These are phyloP conservation scores for Rhimphoctona megacephalus DNA, from an alignment of 2,888 invertebrate species.

Conservation along the genomic window DNA sequence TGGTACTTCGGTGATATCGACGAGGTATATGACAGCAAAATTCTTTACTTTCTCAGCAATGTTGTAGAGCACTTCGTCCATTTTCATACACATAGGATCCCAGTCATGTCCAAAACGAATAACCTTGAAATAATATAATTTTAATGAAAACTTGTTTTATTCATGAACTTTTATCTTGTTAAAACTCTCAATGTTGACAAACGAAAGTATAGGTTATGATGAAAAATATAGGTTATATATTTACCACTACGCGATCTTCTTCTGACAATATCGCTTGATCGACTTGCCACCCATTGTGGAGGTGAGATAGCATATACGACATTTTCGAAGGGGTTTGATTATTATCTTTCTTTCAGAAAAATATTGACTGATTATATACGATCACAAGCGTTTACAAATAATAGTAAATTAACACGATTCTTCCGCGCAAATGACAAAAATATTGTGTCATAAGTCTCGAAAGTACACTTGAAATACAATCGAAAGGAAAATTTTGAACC, in stretches of 20 bases:
- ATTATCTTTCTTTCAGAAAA: not conserved
- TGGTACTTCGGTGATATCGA: constrained; percentile 98
- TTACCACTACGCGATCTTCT: constrained; percentile 98
- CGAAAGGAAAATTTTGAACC: not conserved
- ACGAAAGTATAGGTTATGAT: constrained; percentile 55
- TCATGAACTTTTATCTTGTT: not conserved
- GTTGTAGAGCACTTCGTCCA: constrained; percentile 99
- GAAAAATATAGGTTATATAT: too few relatives aligned
- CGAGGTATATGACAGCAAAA: constrained; percentile 98
- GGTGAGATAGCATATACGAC: constrained; percentile 99
- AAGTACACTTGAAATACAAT: not conserved
- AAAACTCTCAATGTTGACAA: constrained; percentile 33
- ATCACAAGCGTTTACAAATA: not conserved
- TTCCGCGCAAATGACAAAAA: not conserved
- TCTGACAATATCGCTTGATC: constrained; percentile 99
- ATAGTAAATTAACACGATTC: not conserved
- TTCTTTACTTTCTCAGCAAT: constrained; percentile 99
- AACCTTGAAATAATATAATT: constrained; percentile 86
- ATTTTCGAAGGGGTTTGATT: constrained; percentile 86
- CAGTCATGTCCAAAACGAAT: constrained; percentile 99
- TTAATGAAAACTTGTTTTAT: not conserved
- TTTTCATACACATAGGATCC: constrained; percentile 99
- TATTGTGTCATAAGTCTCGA: not conserved
- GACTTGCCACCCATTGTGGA: constrained; percentile 99
- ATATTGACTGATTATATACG: not conserved